Evolutionary conservation across 2,797 vertebrate species (phyloP).

Genomic region (Cynodonichthys magdalenae): DNA sequence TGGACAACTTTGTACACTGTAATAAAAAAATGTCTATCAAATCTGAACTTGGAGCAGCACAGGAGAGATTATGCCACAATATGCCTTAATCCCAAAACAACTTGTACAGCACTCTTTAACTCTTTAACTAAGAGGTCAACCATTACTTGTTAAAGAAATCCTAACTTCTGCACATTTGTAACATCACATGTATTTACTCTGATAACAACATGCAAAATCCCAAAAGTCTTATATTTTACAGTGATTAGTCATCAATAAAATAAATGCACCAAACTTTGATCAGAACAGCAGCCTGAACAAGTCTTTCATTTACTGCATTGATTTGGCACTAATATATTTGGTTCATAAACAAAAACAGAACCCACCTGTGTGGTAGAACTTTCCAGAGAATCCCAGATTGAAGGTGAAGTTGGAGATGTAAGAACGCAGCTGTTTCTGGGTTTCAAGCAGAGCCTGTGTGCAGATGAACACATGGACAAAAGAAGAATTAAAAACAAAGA

Average conservation of each 20-base stretch:
- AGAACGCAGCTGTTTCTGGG: constrained; percentile 93
- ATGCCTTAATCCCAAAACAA: constrained; percentile 17
- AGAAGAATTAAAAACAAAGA: constrained; percentile 14
- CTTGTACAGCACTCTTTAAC: background rate
- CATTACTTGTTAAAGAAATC: too few species aligned
- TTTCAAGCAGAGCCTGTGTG: constrained; percentile 92
- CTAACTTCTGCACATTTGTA: too few species aligned
- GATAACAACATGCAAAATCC: background rate
- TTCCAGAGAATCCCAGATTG: constrained; percentile 99
- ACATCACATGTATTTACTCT: too few species aligned
- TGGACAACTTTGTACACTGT: constrained; percentile 28
- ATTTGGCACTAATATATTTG: background rate
- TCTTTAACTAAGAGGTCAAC: too few species aligned
- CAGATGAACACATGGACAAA: constrained; percentile 28
- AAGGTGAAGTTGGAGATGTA: constrained; percentile 99
- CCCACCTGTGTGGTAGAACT: constrained; percentile 99
- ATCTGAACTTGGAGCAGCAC: constrained; percentile 28
- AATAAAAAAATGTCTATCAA: constrained; percentile 49
- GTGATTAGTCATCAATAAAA: background rate
- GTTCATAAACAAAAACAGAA: constrained; percentile 24
- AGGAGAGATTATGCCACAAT: constrained; percentile 12
- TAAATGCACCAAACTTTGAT: background rate
- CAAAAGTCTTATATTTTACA: background rate
- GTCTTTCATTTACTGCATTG: background rate
- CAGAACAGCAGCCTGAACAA: background rate